phyloP scores from a whole-genome alignment of 2,113 vertebrate genomes.

The Gymnogyps californianus region DNA sequence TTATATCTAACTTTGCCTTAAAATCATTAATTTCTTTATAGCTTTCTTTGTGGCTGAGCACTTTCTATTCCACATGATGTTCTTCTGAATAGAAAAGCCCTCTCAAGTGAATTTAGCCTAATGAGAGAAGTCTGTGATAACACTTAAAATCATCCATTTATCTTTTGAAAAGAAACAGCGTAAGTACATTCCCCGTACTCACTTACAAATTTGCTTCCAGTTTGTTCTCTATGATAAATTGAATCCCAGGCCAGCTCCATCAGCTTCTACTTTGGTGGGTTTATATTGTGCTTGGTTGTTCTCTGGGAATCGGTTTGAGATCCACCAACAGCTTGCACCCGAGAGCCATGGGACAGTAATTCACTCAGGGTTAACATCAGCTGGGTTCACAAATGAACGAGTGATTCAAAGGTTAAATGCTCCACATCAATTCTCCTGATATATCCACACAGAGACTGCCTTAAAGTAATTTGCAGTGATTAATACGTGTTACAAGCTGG shows the following conservation, averaged over 20 bases:
- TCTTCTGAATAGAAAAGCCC: background rate
- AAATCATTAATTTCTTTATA: background rate
- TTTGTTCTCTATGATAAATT: background rate
- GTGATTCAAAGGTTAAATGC: background rate
- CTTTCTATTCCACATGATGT: background rate
- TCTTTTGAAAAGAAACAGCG: background rate
- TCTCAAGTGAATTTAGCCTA: background rate
- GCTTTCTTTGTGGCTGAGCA: background rate
- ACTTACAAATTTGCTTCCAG: background rate
- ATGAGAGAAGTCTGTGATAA: background rate
- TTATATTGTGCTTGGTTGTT: background rate
- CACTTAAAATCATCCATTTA: background rate
- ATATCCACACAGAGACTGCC: accelerated
- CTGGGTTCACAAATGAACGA: background rate
- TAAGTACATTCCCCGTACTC: background rate
- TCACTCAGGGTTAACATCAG: background rate
- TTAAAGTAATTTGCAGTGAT: background rate
- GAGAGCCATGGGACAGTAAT: background rate
- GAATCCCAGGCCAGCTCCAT: background rate
- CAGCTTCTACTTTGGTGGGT: background rate
- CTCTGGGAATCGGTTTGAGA: background rate
- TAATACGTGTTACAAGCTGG: background rate
- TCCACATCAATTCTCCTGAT: background rate
- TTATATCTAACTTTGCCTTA: background rate
- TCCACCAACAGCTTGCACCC: background rate